Evolutionary conservation across 2,797 vertebrate species (phyloP).

Genomic region (Bradypodion pumilum): DNA sequence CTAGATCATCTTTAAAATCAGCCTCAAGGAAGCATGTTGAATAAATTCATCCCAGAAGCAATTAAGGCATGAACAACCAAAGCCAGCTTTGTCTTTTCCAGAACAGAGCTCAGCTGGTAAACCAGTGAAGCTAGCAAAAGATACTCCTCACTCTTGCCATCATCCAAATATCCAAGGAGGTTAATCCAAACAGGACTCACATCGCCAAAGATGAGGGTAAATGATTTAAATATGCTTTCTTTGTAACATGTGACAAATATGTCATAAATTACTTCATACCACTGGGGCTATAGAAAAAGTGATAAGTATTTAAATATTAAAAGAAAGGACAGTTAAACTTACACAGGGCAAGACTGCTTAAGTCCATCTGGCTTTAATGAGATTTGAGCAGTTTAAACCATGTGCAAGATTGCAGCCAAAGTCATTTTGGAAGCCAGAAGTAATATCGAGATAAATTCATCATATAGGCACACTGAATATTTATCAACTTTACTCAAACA

Average conservation of each 20-base stretch:
- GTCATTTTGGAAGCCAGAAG: constrained; percentile 7
- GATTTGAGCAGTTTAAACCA: background rate
- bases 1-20: background rate
- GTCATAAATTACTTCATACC: background rate
- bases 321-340: background rate
- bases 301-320: background rate
- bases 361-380: background rate
- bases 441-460: constrained; percentile 6
- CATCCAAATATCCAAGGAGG: background rate
- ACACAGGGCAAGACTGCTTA: background rate
- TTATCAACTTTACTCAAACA: background rate
- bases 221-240: background rate
- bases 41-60: background rate
- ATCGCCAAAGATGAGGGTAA: background rate
- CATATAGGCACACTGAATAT: background rate
- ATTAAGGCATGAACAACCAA: background rate
- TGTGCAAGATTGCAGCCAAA: background rate
- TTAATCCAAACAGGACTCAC: background rate
- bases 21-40: too few relatives aligned
- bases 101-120: background rate
- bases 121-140: background rate
- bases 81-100: background rate
- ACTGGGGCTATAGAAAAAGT: background rate
- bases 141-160: background rate
- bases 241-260: background rate